Base-by-base conservation (phyloP, 2,797 vertebrate species). In the Delichon dasypus region DNA sequence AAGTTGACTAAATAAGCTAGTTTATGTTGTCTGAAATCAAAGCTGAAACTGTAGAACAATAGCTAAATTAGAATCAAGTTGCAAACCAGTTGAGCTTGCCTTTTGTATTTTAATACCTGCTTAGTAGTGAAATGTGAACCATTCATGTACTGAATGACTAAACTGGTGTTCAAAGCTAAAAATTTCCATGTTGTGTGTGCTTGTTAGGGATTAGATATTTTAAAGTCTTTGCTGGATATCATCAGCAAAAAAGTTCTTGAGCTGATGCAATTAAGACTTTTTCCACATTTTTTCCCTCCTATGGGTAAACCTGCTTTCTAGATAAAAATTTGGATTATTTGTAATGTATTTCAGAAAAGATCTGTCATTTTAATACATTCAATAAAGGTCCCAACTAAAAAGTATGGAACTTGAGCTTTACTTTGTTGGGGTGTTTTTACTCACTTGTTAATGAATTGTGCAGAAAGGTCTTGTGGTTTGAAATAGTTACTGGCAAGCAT, bases 91-190 rank as follows among this genome's bases (percentile, higher is more conserved):
- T 82, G 74, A 95, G 90, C 83, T 95, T 90, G 94, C 90, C 96
- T 95, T 95, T 96, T 93, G 86, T 94, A 96, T 75, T 89, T 70
- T 90, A 88, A 65, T 93, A 95, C 88, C 92, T 95, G 88, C 96
- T 95, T 95, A 91, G 91, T 89, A 94, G 88, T 79, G 83, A 96
- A 96, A 93, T 77, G 86, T 81, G 87, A 93, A 60, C 88, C 51
- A 91, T 94, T 96, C 94, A 94, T 86, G 58, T 84, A 20, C 58
- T 51, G 83, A 88, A 91, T 94, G 90, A 95, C 90, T 87, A 95
- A 95, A 74, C 92, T 89, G 67, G 25, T 74, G 45, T 87, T 94
- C 71, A 76, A 27, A 95, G 74, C 71, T 81, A 48, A 93, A 86
- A 72, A 68, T 74, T 60, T 76, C 55, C 29, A n/a, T 45, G 66